Evolutionary conservation across 2,797 vertebrate genomes (phyloP), one percentile per base, ranked within the genome.

Genomic region (Antrozous pallidus): DNA sequence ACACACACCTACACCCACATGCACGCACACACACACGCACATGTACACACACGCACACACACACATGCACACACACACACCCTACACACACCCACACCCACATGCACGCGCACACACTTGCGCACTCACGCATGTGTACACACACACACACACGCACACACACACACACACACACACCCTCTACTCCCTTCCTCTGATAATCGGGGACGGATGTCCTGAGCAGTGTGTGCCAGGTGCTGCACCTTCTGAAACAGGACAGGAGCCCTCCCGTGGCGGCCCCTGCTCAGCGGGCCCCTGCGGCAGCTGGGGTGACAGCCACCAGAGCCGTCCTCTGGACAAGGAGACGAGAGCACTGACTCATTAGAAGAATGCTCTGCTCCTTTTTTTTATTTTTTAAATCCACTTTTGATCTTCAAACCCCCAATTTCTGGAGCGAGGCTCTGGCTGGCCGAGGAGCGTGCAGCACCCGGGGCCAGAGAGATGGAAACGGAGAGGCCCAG

Each of bases 121-220:
- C n/a, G n/a, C n/a, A n/a, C n/a, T n/a, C n/a, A n/a, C n/a, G n/a
- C n/a, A n/a, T n/a, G n/a, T n/a, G n/a, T 45, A 82, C 12, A 74
- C 45, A 28, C 26, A 73, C 8, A 12, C 12, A 31, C 56, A 14
- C 22, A 28, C 26, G 7, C 67, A 24, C 67, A 24, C 67, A 38
- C 17, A 6, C 51, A 7, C 38, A n/a, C 40, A n/a, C n/a, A 33
- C 38, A 40, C 18, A 45, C 42, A 22, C 51, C 9, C 22, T 51
- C 80, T 54, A 20, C 58, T 91, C 47, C 42, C 49, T 94, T 94
- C 33, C 88, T 92, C 7, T 83, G 47, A 84, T n/a, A 85, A 88
- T 75, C 42, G 38, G 67, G 31, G 73, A 38, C 10, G 9, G 85
- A 49, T 4, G 12, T 79, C 47, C 36, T 56, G 33, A 42, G 83